Conservation (phyloP, 2,888 invertebrate genomes). For the Tipula confusa region DNA sequence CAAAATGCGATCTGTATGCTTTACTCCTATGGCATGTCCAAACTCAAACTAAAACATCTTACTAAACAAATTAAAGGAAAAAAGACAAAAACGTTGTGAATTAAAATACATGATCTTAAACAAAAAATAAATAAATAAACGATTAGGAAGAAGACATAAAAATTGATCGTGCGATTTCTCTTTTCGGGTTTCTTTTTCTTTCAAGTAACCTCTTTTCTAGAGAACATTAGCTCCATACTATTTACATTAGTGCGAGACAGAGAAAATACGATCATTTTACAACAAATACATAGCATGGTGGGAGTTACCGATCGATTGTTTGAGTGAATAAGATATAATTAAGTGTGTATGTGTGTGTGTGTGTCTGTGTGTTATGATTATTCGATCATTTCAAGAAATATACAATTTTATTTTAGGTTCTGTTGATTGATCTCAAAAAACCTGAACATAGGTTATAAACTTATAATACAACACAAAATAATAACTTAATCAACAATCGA, state of each 20-base stretch:
- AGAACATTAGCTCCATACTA: neutral
- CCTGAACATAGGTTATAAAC: neutral
- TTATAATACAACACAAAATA: neutral
- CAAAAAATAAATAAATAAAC: neutral
- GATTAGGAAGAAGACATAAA: neutral
- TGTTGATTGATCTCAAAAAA: conserved; percentile 3
- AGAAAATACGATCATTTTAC: neutral
- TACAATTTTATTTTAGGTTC: neutral
- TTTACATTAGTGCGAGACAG: neutral
- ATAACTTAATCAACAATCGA: conserved; percentile 1
- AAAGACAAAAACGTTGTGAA: neutral
- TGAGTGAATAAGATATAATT: conserved; percentile 20
- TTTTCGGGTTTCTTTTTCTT: neutral
- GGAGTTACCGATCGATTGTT: conserved; percentile 9
- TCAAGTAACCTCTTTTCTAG: neutral
- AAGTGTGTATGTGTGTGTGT: neutral
- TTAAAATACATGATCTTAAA: conserved; percentile 20
- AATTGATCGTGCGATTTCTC: neutral
- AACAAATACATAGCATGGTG: neutral
- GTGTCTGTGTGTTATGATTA: neutral
- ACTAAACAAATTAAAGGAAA: conserved; percentile 20
- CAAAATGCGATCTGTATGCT: neutral
- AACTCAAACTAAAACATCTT: conserved; percentile 28
- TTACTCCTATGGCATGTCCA: conserved; percentile 26
- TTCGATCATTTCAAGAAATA: conserved; percentile 13